phyloP scores from a whole-genome alignment of 1,140 invertebrate genomes.

The Mactra quadrangularis region DNA sequence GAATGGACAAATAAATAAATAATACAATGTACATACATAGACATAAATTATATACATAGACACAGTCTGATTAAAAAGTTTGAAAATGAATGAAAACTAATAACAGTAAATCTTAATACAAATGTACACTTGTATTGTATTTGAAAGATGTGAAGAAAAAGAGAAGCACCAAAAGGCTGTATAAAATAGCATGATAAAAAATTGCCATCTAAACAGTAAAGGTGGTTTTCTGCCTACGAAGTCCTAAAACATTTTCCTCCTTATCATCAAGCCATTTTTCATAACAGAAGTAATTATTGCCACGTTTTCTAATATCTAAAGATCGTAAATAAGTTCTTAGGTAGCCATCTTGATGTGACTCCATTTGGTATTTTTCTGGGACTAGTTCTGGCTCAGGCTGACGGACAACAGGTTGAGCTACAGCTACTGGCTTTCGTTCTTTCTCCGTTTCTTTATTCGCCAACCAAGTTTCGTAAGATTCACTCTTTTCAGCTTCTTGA shows the following conservation, averaged over 20 bases:
- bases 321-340: conserved; percentile 48
- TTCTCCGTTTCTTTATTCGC: conserved; percentile 61
- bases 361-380: background rate
- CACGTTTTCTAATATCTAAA: conserved; percentile 40
- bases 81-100: too few relatives aligned
- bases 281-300: conserved; percentile 44
- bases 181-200: too few relatives aligned
- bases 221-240: conserved; percentile 45
- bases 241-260: conserved; percentile 49
- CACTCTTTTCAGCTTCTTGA: conserved; percentile 53
- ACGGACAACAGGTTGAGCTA: background rate
- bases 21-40: too few relatives aligned
- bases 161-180: too few relatives aligned
- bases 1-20: too few relatives aligned
- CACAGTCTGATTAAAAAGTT: too few relatives aligned
- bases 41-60: too few relatives aligned
- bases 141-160: too few relatives aligned
- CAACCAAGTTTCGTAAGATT: conserved; percentile 62
- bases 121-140: too few relatives aligned
- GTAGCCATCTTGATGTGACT: conserved; percentile 39
- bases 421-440: background rate
- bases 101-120: too few relatives aligned
- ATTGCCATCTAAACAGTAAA: conserved; percentile 8
- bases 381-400: conserved; percentile 6
- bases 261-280: conserved; percentile 58